phyloP scores from a whole-genome alignment of 2,113 vertebrate genomes.

The Empidonax traillii region DNA sequence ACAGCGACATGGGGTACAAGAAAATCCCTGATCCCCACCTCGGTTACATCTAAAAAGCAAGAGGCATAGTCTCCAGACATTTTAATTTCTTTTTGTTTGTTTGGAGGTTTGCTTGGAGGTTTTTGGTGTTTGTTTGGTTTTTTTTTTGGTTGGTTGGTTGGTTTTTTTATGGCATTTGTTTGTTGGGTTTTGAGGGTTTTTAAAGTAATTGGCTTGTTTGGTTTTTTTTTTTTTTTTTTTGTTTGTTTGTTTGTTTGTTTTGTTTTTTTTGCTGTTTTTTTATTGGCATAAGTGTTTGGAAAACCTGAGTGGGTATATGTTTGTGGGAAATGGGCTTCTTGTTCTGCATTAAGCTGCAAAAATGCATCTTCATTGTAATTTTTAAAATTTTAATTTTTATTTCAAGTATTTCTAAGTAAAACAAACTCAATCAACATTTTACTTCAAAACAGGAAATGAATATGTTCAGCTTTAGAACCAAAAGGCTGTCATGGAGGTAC shows the following conservation, averaged over 20 bases:
- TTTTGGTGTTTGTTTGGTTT: background rate
- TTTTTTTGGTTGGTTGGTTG: background rate
- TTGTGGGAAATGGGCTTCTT: background rate
- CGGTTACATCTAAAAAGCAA: background rate
- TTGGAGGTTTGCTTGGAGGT: background rate
- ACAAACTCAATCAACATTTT: fast-evolving
- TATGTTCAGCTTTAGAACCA: background rate
- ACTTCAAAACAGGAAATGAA: background rate
- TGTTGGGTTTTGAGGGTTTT: background rate
- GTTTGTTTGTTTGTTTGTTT: too few relatives aligned
- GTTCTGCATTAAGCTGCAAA: background rate
- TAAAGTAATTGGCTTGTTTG: background rate
- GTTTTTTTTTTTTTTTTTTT: background rate
- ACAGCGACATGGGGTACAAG: background rate
- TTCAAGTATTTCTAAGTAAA: background rate
- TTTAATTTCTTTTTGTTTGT: background rate
- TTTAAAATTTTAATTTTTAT: background rate
- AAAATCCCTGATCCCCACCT: background rate
- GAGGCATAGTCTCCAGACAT: background rate
- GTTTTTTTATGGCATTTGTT: background rate
- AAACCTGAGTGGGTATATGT: background rate
- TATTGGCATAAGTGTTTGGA: background rate
- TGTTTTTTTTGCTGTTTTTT: background rate
- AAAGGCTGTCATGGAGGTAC: background rate
- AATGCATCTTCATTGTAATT: background rate